Evolutionary conservation across 2,113 vertebrate species (phyloP), one percentile per base, ranked within the genome.

Genomic region (Tupaia chinensis): DNA sequence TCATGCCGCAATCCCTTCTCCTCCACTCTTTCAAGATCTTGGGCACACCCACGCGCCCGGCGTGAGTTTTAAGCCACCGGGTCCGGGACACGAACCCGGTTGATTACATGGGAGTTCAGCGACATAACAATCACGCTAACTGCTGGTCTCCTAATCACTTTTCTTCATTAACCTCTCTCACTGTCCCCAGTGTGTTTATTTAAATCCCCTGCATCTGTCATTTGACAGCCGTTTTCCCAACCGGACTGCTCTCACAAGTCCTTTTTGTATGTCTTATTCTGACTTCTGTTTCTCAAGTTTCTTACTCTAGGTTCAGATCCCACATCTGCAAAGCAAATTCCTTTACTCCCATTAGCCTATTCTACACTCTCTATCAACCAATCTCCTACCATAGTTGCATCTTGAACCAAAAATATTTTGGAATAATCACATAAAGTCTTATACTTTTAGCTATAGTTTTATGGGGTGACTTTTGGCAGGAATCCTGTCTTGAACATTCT

Each of bases 131-230:
- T 32, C 32, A 32, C 32, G 32, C 32, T 32, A 32, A 32, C 32
- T 32, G 32, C 32, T 32, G 32, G 32, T 32, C 32, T 32, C 32
- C 60, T n/a, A 76, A 27, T 79, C 87, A 74, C 27, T 83, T 19
- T n/a, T 96, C 65, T 68, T 83, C 53, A 92, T 77, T 97, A 94
- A 76, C 60, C 70, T 92, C 34, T 76, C 34, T 76, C 70, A 34
- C 60, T 3, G 5, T 82, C 54, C 56, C 19, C 11, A 14, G 65
- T 19, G 0, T 11, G n/a, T 86, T 86, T 81, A 56, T 54, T 86
- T 77, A 93, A 53, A 61, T 87, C 14, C 44, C 76, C 58, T 79
- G 53, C 32, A n/a, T 56, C 44, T 94, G 22, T 77, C 87, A 63
- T 29, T 65, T 56, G 32, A 56, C 90, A 96, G 95, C 61, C 73